Evolutionary conservation across 2,797 vertebrate species (phyloP), one percentile per base, ranked within the genome.

Genomic region (Octomys mimax): DNA sequence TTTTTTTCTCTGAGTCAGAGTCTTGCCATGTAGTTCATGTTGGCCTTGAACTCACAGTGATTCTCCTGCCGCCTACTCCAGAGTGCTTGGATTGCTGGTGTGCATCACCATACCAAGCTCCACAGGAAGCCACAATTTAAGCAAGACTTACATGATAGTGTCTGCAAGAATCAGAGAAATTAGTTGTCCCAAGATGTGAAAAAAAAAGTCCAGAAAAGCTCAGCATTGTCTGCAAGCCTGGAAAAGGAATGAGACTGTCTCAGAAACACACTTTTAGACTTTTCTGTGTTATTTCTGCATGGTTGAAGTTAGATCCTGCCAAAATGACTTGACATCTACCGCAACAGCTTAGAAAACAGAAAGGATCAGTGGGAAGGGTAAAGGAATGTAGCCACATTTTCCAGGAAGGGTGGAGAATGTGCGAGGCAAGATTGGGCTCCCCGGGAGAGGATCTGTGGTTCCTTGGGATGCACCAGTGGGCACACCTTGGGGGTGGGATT

Each of bases 281-380:
- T 81, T 62, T 89, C 59, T 26, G 11, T 87, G 84, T 80, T 82
- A 73, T 54, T 66, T 71, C 77, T 75, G 81, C 93, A 89, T 4
- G 49, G 26, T 68, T n/a, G 87, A 92, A 61, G 42, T 70, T 73
- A 62, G 82, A 84, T 83, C 42, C n/a, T 93, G 46, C 79, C 52
- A 71, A 94, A 71, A 59, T 39, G 59, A 52, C 71, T 61, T 82
- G 93, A 80, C 73, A 84, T 57, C 64, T 94, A 31, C 71, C 42
- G 83, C 91, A 89, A 80, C 93, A 96, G 68, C 31, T 85, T 46
- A 68, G 49, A 86, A 92, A 64, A n/a, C 62, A 90, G 87, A 82
- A 92, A 77, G 33, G 59, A 86, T 90, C 49, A 14, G 4, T 71
- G 33, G 52, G 59, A 85, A 33, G 52, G 33, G 33, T 68, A 54